phyloP scores from a whole-genome alignment of 2,113 vertebrate species.

The Mormoops blainvillei region DNA sequence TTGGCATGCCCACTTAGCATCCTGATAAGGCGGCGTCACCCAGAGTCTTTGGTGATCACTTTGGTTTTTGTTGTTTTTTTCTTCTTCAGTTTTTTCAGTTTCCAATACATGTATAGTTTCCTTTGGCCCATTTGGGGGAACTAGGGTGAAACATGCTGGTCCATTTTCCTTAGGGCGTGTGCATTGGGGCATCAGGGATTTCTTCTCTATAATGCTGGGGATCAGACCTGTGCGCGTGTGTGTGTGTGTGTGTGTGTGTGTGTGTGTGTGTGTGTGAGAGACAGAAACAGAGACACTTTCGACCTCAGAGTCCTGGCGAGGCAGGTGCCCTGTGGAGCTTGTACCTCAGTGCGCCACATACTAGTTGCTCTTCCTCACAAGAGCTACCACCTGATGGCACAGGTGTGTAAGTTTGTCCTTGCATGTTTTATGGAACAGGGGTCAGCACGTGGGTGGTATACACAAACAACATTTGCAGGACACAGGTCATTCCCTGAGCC shows the following conservation, averaged over 20 bases:
- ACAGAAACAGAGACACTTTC: background rate
- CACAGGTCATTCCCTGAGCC: background rate
- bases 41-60: background rate
- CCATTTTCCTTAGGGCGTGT: background rate
- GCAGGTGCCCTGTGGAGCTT: background rate
- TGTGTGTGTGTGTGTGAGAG: background rate
- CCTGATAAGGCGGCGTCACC: background rate
- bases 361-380: background rate
- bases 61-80: too few relatives aligned
- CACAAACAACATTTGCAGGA: background rate
- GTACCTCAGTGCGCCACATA: background rate
- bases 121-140: background rate
- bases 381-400: accelerated
- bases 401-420: background rate
- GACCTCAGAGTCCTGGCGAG: background rate
- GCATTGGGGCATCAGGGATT: background rate
- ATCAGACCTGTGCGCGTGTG: too few relatives aligned
- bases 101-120: background rate
- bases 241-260: too few relatives aligned
- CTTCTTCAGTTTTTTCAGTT: background rate
- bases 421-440: background rate
- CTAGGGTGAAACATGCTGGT: background rate
- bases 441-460: background rate
- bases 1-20: background rate
- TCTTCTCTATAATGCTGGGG: background rate